Conservation (phyloP, 2,113 vertebrate genomes). For the Thinocorus orbignyianus region DNA sequence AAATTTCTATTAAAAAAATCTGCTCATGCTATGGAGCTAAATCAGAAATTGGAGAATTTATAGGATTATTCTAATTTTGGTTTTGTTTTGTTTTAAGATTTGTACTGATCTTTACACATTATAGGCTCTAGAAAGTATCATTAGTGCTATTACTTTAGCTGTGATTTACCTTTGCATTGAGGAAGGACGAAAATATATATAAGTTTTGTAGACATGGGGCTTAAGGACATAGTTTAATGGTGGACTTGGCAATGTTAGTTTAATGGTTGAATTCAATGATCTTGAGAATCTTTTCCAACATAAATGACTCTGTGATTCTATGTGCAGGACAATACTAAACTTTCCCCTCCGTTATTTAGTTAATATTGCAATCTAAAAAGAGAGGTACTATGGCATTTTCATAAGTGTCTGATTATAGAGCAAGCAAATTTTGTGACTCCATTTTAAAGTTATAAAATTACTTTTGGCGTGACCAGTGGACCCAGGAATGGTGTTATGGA, state of each 20-base stretch:
- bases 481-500: background rate
- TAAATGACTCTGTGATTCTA: background rate
- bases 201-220: background rate
- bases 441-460: background rate
- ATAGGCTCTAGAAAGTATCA: too few species aligned
- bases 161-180: background rate
- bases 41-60: background rate
- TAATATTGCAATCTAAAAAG: background rate
- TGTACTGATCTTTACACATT: background rate
- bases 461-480: background rate
- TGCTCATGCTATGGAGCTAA: rapidly evolving
- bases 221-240: background rate
- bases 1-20: background rate
- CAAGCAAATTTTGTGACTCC: background rate
- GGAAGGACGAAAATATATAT: background rate
- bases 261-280: background rate
- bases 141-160: background rate
- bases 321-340: slow-evolving; percentile 14
- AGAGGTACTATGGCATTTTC: background rate
- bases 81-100: background rate
- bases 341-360: slow-evolving; percentile 8
- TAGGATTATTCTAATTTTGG: background rate
- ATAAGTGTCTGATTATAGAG: background rate
- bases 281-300: background rate
- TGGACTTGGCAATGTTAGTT: background rate